phyloP scores from a whole-genome alignment of 2,113 vertebrate species.

The Dromiciops gliroides region DNA sequence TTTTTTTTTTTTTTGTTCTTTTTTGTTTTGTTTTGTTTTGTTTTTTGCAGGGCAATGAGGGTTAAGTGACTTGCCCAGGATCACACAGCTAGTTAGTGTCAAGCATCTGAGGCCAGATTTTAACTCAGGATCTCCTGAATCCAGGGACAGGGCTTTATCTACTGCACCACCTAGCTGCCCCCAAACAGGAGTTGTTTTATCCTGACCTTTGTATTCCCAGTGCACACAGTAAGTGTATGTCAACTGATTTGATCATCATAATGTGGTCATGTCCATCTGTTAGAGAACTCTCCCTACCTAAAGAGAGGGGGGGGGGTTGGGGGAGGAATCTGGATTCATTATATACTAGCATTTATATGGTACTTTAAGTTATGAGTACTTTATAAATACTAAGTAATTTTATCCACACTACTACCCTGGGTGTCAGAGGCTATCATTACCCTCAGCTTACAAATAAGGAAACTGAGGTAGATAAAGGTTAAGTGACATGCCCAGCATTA shows the following conservation, averaged over 20 bases:
- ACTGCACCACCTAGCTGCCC: too few relatives aligned
- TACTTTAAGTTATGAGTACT: background rate
- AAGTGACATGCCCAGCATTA: background rate
- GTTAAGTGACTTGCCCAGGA: too few relatives aligned
- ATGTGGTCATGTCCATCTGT: background rate
- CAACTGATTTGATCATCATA: background rate
- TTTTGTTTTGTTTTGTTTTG: too few relatives aligned
- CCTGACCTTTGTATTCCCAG: background rate
- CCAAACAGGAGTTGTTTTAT: background rate
- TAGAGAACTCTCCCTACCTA: background rate
- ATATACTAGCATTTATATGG: background rate
- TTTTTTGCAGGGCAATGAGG: too few relatives aligned
- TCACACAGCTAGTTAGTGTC: too few relatives aligned
- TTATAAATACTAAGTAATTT: background rate
- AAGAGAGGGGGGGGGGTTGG: too few relatives aligned
- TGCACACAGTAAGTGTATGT: background rate
- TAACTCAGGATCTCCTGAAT: too few relatives aligned
- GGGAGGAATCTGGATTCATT: background rate
- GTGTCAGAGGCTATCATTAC: background rate
- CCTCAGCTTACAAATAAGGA: background rate
- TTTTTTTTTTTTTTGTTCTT: background rate
- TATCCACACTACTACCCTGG: background rate
- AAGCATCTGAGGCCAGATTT: too few relatives aligned
- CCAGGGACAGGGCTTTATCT: too few relatives aligned
- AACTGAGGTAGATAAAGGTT: background rate